Evolutionary conservation across 1,140 invertebrate genomes (phyloP).

Genomic region (Drosophila kohkoa): DNA sequence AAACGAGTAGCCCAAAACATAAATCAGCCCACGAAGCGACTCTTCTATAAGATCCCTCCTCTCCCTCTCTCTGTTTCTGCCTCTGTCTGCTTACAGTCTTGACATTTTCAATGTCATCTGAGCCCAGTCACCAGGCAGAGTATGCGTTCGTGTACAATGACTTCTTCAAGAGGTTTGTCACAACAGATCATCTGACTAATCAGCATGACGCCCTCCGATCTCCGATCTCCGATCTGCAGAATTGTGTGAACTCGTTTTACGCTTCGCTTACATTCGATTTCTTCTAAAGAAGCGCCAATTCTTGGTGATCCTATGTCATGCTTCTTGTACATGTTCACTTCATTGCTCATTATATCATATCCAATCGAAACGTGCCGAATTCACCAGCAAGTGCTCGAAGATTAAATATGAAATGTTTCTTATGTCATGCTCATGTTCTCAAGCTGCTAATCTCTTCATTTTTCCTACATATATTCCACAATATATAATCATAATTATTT

Average conservation of each 20-base stretch:
- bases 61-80: background rate
- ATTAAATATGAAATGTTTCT: background rate
- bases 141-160: background rate
- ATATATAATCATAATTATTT: too few relatives aligned
- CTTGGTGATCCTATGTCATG: background rate
- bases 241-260: conserved; percentile 2
- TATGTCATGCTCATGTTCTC: background rate
- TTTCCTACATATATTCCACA: too few relatives aligned
- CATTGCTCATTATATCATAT: background rate
- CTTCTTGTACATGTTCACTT: background rate
- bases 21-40: conserved; percentile 53
- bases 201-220: conserved; percentile 12
- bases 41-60: too few relatives aligned
- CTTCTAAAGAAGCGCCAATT: background rate
- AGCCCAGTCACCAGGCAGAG: background rate
- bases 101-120: conserved; percentile 40
- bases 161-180: conserved; percentile 21
- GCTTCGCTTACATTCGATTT: background rate
- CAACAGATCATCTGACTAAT: conserved; percentile 9
- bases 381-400: background rate
- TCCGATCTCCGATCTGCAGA: too few relatives aligned
- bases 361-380: conserved; percentile 10
- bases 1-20: conserved; percentile 47
- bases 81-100: too few relatives aligned
- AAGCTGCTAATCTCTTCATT: background rate